Evolutionary conservation across 2,113 vertebrate genomes (phyloP), one percentile per base, ranked within the genome.

Genomic region (Parotia lawesii): DNA sequence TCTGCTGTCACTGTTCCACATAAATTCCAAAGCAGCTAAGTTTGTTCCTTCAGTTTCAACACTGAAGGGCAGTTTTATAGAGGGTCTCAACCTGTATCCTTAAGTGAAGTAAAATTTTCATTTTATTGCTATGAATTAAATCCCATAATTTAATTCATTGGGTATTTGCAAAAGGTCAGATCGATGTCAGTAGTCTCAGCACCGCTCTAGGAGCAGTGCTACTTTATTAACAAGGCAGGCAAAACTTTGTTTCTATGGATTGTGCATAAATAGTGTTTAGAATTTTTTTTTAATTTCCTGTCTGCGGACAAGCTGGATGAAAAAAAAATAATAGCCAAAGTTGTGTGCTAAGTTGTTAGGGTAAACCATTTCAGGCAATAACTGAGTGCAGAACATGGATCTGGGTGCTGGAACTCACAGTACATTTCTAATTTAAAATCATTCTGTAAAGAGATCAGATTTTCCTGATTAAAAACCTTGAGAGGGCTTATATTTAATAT

Each of bases 231-330:
- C 1, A 4, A 48, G 62, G 57, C 65, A 87, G 72, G 66, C 31
- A 72, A 64, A 84, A 87, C 23, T 33, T 90, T 78, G 92, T 92
- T 96, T 92, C 80, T 90, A 87, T 89, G 84, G 73, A 78, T 71
- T 81, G 64, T 80, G 80, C 86, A 89, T 90, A 88, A 93, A 84
- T 15, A 65, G 44, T 24, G 33, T 22, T 85, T 33, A 64, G 77
- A 86, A 54, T 25, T 79, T 74, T 42, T 64, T 90, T 95, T 96
- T 95, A 96, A 96, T 96, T 92, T 96, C 96, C 96, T 96, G 95
- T 84, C 73, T 60, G 61, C 45, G 53, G 91, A 84, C 76, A 75
- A 84, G 51, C 19, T 88, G 56, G 65, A 87, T 86, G 22, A 18
- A 91, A 81, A 78, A 89, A 70, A 47, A 47, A 12, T 11, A 83